These are phyloP conservation scores for Paramuricea clavata DNA, from an alignment of 92 coral and sea anemone genomes.

Conservation along the genomic window DNA sequence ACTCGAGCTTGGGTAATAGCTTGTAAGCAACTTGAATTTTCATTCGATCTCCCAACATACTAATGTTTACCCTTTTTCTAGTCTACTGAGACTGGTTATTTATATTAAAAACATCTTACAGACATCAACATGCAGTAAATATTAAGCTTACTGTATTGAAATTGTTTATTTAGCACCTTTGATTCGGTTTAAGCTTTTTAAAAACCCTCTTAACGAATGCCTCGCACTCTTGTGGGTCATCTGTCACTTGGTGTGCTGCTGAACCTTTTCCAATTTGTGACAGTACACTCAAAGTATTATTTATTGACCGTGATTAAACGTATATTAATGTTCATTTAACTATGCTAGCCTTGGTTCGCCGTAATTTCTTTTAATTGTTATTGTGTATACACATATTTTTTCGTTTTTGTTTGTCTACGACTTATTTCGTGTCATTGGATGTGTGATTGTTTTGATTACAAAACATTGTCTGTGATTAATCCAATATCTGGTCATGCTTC, in stretches of 20 bases:
- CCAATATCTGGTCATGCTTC: constrained; percentile 18
- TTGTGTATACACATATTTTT: background rate
- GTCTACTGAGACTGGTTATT: background rate
- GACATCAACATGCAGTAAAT: constrained; percentile 11
- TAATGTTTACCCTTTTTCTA: background rate
- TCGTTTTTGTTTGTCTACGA: background rate
- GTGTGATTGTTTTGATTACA: background rate
- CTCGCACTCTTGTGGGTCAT: background rate
- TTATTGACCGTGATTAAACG: background rate
- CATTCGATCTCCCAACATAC: background rate
- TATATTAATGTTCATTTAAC: background rate
- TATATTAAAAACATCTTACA: constrained; percentile 9
- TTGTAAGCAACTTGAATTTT: too few relatives aligned
- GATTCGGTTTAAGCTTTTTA: constrained; percentile 10
- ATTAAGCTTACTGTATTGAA: background rate
- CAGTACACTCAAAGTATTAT: background rate
- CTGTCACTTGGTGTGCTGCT: background rate
- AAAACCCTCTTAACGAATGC: background rate
- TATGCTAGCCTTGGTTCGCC: background rate
- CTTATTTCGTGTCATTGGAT: background rate
- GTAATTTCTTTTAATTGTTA: background rate
- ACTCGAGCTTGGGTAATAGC: too few relatives aligned
- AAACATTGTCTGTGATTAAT: background rate
- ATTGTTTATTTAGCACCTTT: constrained; percentile 34
- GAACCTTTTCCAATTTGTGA: background rate